Evolutionary conservation across 1,140 invertebrate species (phyloP).

Genomic region (Vanessa tameamea): DNA sequence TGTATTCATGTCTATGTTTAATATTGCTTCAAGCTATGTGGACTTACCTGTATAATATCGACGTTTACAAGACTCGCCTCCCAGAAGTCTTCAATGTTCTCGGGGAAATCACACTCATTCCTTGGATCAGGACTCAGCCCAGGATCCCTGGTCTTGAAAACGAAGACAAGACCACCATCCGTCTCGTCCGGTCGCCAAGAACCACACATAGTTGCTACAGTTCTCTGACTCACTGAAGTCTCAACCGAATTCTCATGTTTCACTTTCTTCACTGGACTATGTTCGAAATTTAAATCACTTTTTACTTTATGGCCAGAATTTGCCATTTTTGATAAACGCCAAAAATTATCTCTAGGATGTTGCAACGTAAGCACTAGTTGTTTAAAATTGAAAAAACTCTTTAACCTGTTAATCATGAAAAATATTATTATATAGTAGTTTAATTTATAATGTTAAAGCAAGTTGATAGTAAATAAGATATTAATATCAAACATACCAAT

Average conservation of each 20-base stretch:
- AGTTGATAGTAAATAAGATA: too few species aligned
- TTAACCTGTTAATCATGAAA: constrained; percentile 16
- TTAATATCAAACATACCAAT: too few species aligned
- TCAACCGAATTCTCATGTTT: constrained; percentile 42
- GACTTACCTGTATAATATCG: constrained; percentile 64
- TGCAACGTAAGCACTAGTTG: constrained; percentile 10
- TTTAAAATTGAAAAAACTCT: constrained; percentile 15
- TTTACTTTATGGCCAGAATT: constrained; percentile 44
- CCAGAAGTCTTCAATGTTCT: constrained; percentile 78
- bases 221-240: constrained; percentile 49
- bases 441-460: not conserved
- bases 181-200: constrained; percentile 75
- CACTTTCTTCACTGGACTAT: constrained; percentile 60
- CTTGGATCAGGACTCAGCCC: constrained; percentile 72
- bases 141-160: constrained; percentile 60
- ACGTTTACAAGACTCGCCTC: constrained; percentile 49
- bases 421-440: not conserved
- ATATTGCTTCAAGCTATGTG: not conserved
- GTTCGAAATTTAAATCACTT: constrained; percentile 48
- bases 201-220: constrained; percentile 78
- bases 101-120: constrained; percentile 65
- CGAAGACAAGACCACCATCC: constrained; percentile 74
- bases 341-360: constrained; percentile 9
- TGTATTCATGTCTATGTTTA: not conserved
- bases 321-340: constrained; percentile 49